A percentile compares a stretch with the other conserved stretches of the same genome.
These are phyloP conservation scores for Tachina grossa DNA, from an alignment of 2,888 invertebrate species.

Conservation along the genomic window DNA sequence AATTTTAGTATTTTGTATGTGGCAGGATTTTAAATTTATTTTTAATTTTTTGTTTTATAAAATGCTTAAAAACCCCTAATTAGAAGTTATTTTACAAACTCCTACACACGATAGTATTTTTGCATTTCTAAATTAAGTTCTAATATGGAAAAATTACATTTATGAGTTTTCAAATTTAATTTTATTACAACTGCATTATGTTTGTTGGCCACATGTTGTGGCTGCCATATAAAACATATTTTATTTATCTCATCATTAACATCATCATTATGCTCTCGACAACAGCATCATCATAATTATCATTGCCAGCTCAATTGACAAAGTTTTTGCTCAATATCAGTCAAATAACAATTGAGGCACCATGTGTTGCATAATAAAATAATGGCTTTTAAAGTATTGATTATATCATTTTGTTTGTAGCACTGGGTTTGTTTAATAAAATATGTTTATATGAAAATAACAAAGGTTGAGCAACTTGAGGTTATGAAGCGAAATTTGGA, in stretches of 20 bases:
- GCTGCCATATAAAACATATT: constrained; percentile 24
- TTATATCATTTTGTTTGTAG: background rate
- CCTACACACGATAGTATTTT: background rate
- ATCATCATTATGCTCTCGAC: constrained; percentile 16
- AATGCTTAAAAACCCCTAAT: constrained; percentile 37
- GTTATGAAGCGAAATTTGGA: too few relatives aligned
- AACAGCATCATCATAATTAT: constrained; percentile 9
- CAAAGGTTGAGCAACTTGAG: too few relatives aligned
- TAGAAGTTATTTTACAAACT: constrained; percentile 28
- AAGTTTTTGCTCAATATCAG: background rate
- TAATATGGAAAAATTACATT: background rate
- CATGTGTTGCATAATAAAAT: constrained; percentile 37
- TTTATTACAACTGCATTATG: constrained; percentile 46
- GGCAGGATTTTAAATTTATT: background rate
- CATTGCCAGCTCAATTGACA: background rate
- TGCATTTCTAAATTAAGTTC: constrained; percentile 23
- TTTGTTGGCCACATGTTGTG: constrained; percentile 50
- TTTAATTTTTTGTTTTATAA: background rate
- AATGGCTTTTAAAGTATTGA: constrained; percentile 39
- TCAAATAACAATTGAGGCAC: constrained; percentile 33
- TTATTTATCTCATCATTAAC: constrained; percentile 9
- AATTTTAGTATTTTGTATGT: constrained; percentile 22
- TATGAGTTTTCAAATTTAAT: constrained; percentile 20
- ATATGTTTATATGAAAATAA: too few relatives aligned
- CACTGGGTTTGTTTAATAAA: background rate